Percentiles rank a stretch among this genome's conserved stretches.
Evolutionary conservation across 2,797 vertebrate species (phyloP).

Genomic region (Malurus splendens): DNA sequence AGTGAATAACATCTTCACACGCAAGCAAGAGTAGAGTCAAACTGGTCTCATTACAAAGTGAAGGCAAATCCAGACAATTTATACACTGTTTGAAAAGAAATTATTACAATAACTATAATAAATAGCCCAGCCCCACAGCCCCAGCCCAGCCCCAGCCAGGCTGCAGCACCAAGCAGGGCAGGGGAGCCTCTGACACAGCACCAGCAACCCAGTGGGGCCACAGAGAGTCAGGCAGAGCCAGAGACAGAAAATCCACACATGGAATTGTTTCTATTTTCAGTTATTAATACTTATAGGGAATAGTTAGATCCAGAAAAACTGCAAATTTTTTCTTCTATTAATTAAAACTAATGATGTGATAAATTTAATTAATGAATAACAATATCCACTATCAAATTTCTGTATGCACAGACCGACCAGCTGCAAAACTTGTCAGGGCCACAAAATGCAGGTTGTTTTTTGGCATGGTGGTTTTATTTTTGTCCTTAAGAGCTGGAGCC

Average conservation of each 20-base stretch:
- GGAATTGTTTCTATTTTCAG: not conserved
- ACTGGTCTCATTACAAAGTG: not conserved
- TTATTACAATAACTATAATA: too few species aligned
- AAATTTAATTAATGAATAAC: not conserved
- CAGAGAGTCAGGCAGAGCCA: too few species aligned
- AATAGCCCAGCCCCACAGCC: not conserved
- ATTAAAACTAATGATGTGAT: not conserved
- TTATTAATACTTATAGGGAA: not conserved
- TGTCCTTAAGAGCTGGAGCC: not conserved
- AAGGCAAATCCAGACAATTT: not conserved
- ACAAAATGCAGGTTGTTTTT: not conserved
- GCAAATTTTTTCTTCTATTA: fast-evolving
- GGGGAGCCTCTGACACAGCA: not conserved
- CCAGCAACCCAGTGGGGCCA: not conserved
- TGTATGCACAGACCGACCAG: not conserved
- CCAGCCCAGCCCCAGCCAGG: not conserved
- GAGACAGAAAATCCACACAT: fast-evolving
- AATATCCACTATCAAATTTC: not conserved
- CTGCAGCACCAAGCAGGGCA: not conserved
- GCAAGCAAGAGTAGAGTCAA: not conserved
- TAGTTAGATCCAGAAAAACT: not conserved
- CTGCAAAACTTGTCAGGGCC: not conserved
- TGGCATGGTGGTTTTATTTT: fast-evolving
- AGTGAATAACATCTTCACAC: not conserved
- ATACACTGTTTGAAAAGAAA: not conserved